Base-by-base conservation (phyloP, 1,140 invertebrate species). In the Aphelinus certus region DNA sequence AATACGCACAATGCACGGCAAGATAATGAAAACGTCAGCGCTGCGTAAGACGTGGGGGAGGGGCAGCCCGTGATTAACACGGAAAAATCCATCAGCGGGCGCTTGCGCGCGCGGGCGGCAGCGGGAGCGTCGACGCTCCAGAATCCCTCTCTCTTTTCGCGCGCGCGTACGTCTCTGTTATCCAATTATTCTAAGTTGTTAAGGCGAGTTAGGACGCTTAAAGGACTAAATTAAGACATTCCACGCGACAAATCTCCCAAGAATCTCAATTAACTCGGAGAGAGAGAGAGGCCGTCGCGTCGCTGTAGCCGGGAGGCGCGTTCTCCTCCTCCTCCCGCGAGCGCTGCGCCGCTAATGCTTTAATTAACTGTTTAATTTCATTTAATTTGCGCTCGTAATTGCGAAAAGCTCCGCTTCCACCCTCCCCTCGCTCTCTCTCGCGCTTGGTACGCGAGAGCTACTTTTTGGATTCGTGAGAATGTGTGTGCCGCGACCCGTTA, bases 151-250 rank as follows among this genome's bases (percentile, higher is more conserved):
- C 56, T 58, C 3, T 3, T 66, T 69, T 76, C 69, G 10, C 9
- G 5, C 55, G 7, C 60, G 55, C 75, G 64, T 43, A 26, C 3
- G n/a, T 47, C 51, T 42, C 82, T 85, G 83, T 87, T 86, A 86
- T 87, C 87, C 86, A 88, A 87, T 88, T 88, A 88, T 87, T 88
- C 84, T 84, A 87, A 86, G 87, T 88, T 88, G 87, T 88, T 88
- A 87, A 88, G 86, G 84, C 85, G 81, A 86, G 86, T 87, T 87
- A 87, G 86, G 84, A 85, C 83, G 84, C 83, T 88, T 85, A 87
- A 87, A 85, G 82, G 84, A 88, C 84, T 88, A 88, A 88, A 88
- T 88, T 88, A 88, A 88, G 87, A 88, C 86, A 88, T 88, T 88
- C 87, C 86, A 83, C 80, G 82, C 86, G 84, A 87, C 86, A 88